These are phyloP conservation scores for Ichneumoninae sp. DNA, from an alignment of 2,888 invertebrate genomes.

Conservation along the genomic window DNA sequence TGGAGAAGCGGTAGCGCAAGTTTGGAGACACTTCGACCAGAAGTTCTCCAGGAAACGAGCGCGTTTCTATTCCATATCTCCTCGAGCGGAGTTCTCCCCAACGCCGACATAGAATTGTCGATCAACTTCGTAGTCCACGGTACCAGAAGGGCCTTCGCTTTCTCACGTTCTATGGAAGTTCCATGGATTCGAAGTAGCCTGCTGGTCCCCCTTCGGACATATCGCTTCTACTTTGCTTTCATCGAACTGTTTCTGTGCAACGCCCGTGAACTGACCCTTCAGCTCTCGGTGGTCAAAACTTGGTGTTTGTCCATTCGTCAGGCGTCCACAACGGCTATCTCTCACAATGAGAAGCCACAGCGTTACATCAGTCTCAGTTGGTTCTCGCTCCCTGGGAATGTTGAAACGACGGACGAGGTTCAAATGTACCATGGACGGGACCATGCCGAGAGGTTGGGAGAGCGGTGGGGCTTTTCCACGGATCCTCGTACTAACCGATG, in stretches of 20 bases:
- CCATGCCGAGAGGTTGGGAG: background rate
- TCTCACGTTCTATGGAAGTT: background rate
- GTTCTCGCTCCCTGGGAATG: background rate
- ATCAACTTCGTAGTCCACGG: constrained; percentile 1
- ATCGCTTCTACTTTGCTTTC: background rate
- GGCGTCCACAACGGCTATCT: background rate
- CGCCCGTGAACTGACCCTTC: background rate
- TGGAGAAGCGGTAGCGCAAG: background rate
- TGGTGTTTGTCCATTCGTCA: constrained; percentile 25
- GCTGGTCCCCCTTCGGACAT: background rate
- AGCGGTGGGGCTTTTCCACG: background rate
- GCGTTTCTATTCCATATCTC: constrained; percentile 29
- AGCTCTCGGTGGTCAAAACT: constrained; percentile 16
- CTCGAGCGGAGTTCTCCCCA: background rate
- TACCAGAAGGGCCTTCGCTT: constrained; percentile 10
- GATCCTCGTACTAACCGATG: constrained; percentile 21
- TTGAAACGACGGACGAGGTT: background rate
- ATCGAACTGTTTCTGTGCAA: background rate
- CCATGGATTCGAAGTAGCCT: background rate
- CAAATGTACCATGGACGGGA: background rate
- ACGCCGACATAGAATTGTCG: constrained; percentile 4
- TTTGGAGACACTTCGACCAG: constrained; percentile 1
- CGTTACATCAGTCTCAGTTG: background rate
- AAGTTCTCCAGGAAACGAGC: constrained; percentile 14
- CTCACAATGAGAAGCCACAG: background rate